These are phyloP conservation scores for Eumacrocentrus americanus DNA, from an alignment of 2,888 invertebrate species.

Conservation along the genomic window DNA sequence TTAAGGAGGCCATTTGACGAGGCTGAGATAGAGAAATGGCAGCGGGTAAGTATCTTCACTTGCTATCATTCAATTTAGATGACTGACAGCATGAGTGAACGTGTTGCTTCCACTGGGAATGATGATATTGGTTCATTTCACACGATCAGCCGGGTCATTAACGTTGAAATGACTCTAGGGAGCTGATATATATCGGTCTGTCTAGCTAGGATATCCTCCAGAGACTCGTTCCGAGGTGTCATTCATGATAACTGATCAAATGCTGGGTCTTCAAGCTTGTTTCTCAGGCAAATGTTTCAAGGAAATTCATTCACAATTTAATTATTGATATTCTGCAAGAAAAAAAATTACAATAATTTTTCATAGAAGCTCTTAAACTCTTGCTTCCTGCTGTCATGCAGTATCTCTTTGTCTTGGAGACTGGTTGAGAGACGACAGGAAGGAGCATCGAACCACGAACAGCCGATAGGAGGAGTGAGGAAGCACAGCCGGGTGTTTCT, in stretches of 20 bases:
- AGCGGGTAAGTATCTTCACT: conserved; percentile 43
- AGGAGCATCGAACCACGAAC: conserved; percentile 7
- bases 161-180: neutral
- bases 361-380: too few relatives aligned
- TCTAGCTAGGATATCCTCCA: neutral
- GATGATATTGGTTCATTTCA: conserved; percentile 2
- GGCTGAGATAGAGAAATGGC: conserved; percentile 41
- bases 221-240: neutral
- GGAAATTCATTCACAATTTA: too few relatives aligned
- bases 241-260: neutral
- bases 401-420: neutral
- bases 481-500: conserved; percentile 10
- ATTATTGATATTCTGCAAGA: too few relatives aligned
- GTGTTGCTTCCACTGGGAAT: neutral
- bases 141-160: neutral
- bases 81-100: neutral
- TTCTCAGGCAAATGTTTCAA: too few relatives aligned
- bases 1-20: conserved; percentile 16
- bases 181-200: neutral
- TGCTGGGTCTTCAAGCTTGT: too few relatives aligned
- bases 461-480: neutral
- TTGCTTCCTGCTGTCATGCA: too few relatives aligned
- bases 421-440: neutral
- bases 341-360: too few relatives aligned
- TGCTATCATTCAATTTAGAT: neutral